Evolutionary conservation across 2,888 invertebrate genomes (phyloP), one percentile per base, ranked within the genome.

Genomic region (Syrista parreyssii): DNA sequence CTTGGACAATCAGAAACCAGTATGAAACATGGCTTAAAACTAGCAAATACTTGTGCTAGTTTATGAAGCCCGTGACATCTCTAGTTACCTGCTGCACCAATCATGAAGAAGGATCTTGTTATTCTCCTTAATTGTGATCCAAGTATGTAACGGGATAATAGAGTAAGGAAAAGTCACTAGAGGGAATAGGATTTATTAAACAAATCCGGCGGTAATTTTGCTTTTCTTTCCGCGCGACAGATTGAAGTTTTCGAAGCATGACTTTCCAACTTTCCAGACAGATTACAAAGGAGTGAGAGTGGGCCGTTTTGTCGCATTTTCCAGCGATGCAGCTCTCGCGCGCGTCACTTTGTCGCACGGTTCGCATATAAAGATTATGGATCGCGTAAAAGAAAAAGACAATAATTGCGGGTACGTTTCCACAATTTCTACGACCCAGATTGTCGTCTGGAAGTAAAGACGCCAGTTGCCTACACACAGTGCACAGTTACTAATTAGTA

Each of bases 351-450:
- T 6, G 40, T 55, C 55, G 15, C 71, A 33, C 71, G 71, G 31
- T 71, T 30, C 71, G 71, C 71, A 71, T 71, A 33, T 23, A 71
- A 71, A 31, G 71, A 71, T 71, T 33, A 71, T 71, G 31, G 32
- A 71, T 12, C 31, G 71, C 71, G 71, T 9, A 9, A 31, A 31
- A 31, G 15, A 33, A 31, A 33, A 71, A 31, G 31, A 71, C 71
- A 71, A 55, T 55, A 55, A 55, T 55, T 23, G 55, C 55, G 55
- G 9, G 23, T 23, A 9, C 6, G 71, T 71, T 71, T 71, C 71
- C 71, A 71, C 71, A 71, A 33, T 71, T 71, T 71, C 71, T 71
- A 71, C 71, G 71, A 32, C 31, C 71, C 71, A 71, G 31, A 71
- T 71, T 32, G 4, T 2, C 31, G 71, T 12, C 31, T 31, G 32